Conservation (phyloP, 2,888 invertebrate species). For the Nycteola revayana region DNA sequence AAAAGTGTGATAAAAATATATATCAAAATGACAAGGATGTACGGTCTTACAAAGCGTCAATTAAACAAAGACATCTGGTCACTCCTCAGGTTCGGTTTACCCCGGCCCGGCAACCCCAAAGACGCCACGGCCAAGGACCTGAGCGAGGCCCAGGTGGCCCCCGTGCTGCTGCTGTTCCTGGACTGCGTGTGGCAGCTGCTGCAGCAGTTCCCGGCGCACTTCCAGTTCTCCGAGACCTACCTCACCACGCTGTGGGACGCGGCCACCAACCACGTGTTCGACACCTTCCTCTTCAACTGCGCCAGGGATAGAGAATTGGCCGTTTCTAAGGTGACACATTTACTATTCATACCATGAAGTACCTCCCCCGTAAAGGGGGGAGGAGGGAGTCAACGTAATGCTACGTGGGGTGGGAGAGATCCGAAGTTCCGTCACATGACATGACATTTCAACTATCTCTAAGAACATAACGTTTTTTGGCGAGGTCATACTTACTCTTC, state of each 20-base stretch:
- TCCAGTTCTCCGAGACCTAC: slow-evolving; percentile 96
- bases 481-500: too few species aligned
- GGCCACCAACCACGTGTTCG: slow-evolving; percentile 92
- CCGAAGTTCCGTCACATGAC: too few species aligned
- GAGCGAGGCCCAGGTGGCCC: slow-evolving; percentile 81
- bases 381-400: too few species aligned
- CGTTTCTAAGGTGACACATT: slow-evolving; percentile 74
- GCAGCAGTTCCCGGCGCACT: slow-evolving; percentile 93
- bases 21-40: too few species aligned
- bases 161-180: slow-evolving; percentile 94
- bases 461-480: too few species aligned
- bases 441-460: too few species aligned
- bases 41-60: too few species aligned
- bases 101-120: slow-evolving; percentile 81
- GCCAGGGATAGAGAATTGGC: slow-evolving; percentile 89
- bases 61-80: too few species aligned
- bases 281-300: slow-evolving; percentile 96
- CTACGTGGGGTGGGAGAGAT: too few species aligned
- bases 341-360: too few species aligned
- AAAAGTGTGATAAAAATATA: too few species aligned
- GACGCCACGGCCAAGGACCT: slow-evolving; percentile 51
- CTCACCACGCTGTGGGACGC: slow-evolving; percentile 96
- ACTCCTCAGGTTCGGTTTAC: slow-evolving; percentile 84
- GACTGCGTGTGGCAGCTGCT: slow-evolving; percentile 97
- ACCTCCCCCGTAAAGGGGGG: too few species aligned